Evolutionary conservation across 2,888 invertebrate species (phyloP).

Genomic region (Alitta virens): DNA sequence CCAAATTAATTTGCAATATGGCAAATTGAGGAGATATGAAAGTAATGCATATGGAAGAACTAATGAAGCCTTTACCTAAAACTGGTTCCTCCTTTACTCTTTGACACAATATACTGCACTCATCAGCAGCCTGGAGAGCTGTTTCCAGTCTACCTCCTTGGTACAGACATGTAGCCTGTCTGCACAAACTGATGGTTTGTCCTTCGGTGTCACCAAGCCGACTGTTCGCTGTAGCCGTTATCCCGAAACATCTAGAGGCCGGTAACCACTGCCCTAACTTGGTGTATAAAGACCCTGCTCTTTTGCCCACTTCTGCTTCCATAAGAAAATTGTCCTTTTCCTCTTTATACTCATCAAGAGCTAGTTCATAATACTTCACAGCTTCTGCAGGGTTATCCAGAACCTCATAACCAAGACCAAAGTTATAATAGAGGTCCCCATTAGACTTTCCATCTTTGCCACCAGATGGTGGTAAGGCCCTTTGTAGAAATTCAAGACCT

Average conservation of each 20-base stretch:
- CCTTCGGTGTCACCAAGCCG: slow-evolving; percentile 23
- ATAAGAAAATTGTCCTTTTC: slow-evolving; percentile 32
- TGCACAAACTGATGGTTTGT: slow-evolving; percentile 28
- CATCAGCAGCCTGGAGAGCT: slow-evolving; percentile 18
- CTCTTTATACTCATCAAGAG: slow-evolving; percentile 35
- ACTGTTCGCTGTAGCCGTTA: slow-evolving; percentile 26
- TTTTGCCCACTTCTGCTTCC: slow-evolving; percentile 31
- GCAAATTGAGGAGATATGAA: too few relatives aligned
- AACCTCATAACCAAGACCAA: slow-evolving; percentile 42
- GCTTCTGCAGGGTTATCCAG: slow-evolving; percentile 32
- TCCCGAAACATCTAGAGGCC: slow-evolving; percentile 23
- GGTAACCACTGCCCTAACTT: slow-evolving; percentile 5
- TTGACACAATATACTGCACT: slow-evolving; percentile 26
- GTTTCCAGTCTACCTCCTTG: slow-evolving; percentile 6
- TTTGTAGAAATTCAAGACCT: slow-evolving; percentile 37
- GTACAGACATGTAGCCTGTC: slow-evolving; percentile 20
- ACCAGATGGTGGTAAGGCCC: slow-evolving; percentile 35
- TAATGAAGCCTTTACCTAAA: slow-evolving; percentile 14
- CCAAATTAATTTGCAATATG: too few relatives aligned
- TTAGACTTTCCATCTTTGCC: slow-evolving; percentile 34
- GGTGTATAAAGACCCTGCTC: slow-evolving; percentile 19
- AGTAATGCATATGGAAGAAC: too few relatives aligned
- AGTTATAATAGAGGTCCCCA: slow-evolving; percentile 48
- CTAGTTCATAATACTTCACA: slow-evolving; percentile 34
- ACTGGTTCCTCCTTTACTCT: slow-evolving; percentile 2